A percentile compares a stretch with the other conserved stretches of the same genome.
These are phyloP conservation scores for Heteromurus nitidus DNA, from an alignment of 2,888 invertebrate species.

Conservation along the genomic window DNA sequence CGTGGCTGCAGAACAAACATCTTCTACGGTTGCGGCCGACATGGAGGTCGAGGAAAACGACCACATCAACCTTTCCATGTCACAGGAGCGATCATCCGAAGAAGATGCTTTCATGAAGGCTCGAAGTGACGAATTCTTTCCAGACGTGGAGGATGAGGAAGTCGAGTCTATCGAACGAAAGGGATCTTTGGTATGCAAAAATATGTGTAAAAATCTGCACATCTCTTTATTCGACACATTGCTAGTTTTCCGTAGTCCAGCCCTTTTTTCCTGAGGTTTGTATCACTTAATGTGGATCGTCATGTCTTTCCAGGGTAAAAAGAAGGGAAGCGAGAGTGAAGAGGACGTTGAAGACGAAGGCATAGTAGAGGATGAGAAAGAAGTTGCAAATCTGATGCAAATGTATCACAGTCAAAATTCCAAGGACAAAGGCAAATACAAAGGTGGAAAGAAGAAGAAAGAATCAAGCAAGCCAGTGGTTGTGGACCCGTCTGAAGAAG, in stretches of 20 bases:
- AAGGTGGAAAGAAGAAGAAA: conserved; percentile 60
- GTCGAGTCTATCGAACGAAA: conserved; percentile 55
- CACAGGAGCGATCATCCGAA: conserved; percentile 67
- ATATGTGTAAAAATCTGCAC: not conserved
- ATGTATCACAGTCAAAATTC: conserved; percentile 71
- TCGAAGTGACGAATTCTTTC: conserved; percentile 71
- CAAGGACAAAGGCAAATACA: conserved; percentile 68
- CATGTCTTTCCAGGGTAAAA: conserved; percentile 34
- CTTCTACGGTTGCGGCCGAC: conserved; percentile 45
- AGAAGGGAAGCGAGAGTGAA: conserved; percentile 69
- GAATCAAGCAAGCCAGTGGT: conserved; percentile 63
- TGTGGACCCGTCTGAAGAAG: conserved; percentile 51
- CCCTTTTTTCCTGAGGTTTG: too few relatives aligned
- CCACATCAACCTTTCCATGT: conserved; percentile 59
- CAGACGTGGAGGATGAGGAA: conserved; percentile 70
- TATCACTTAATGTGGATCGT: too few relatives aligned
- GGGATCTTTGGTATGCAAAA: conserved; percentile 32
- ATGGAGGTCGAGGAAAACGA: conserved; percentile 39
- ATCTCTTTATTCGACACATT: too few relatives aligned
- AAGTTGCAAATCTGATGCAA: conserved; percentile 70
- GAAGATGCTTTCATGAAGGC: conserved; percentile 69
- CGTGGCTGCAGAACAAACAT: conserved; percentile 8
- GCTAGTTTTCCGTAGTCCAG: too few relatives aligned
- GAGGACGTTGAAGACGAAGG: conserved; percentile 71
- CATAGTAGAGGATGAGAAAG: conserved; percentile 59